Evolutionary conservation across 2,113 vertebrate species (phyloP), one percentile per base, ranked within the genome.

Genomic region (Geococcyx californianus): DNA sequence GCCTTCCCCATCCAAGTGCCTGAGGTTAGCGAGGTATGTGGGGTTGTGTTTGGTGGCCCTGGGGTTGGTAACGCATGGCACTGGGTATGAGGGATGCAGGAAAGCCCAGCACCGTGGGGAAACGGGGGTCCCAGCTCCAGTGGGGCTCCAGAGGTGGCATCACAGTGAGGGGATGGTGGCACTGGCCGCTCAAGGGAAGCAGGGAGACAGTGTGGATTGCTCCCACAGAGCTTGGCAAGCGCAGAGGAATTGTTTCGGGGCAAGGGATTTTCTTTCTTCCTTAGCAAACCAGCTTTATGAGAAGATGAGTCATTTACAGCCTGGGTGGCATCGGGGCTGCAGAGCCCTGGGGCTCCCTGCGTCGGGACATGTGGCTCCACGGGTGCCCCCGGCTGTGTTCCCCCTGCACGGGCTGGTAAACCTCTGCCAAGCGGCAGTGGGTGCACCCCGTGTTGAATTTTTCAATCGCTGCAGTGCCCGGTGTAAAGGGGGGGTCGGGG

Each of bases 121-220:
- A 16, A 10, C 3, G 1, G 7, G 58, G 76, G 51, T 63, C 25
- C 84, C 0, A 0, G 26, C 86, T 76, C 56, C 7, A 16, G 52
- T 6, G 2, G 18, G 54, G 11, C 31, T 78, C 67, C 0, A 0
- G 72, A 59, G 87, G 62, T 76, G 81, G 77, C 84, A 87, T 17
- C 42, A 0, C 7, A 0, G 10, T 1, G 9, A 28, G 76, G 52
- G 21, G 11, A 79, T 0, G 2, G n/a, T 0, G 15, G 29, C 7
- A 0, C 16, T 38, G 93, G 79, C 34, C 1, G 3, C 72, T 78
- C 23, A 2, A 16, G 82, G 38, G 63, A 66, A 58, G 68, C 33
- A 34, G 45, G 36, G 68, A 36, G 56, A 47, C 67, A 23, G 55
- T 1, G 7, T 12, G 89, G 86, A 92, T 88, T 47, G 76, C 64